phyloP scores from a whole-genome alignment of 1,140 invertebrate genomes.

The Drosophila willistoni region DNA sequence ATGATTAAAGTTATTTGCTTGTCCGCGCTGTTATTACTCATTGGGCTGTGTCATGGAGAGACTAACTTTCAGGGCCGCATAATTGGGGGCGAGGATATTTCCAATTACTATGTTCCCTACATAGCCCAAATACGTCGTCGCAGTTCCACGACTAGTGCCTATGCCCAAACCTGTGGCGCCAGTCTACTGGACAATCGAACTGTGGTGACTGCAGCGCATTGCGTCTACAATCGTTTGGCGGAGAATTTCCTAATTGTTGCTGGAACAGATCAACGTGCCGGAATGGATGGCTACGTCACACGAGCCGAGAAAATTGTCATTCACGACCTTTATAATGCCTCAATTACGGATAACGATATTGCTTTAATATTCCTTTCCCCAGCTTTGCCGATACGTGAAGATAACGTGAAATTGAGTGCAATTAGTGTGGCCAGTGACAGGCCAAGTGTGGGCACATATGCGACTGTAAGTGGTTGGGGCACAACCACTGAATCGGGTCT shows the following conservation, averaged over 20 bases:
- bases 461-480: conserved; percentile 69
- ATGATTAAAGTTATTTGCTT: conserved; percentile 49
- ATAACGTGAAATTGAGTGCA: conserved; percentile 26
- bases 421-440: conserved; percentile 34
- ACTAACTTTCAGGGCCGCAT: conserved; percentile 49
- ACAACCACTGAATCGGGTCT: conserved; percentile 50
- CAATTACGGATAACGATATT: conserved; percentile 66
- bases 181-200: conserved; percentile 56
- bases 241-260: conserved; percentile 62
- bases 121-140: conserved; percentile 62
- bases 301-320: conserved; percentile 51
- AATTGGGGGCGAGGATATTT: conserved; percentile 53
- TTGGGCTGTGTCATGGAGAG: conserved; percentile 9
- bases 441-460: conserved; percentile 41
- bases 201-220: conserved; percentile 86
- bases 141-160: conserved; percentile 37
- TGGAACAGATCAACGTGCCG: conserved; percentile 48
- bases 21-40: conserved; percentile 17
- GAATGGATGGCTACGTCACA: conserved; percentile 56
- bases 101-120: conserved; percentile 43
- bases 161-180: conserved; percentile 51
- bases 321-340: conserved; percentile 65
- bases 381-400: conserved; percentile 40
- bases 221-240: conserved; percentile 66
- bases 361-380: conserved; percentile 59